Percentiles rank a stretch among this genome's conserved stretches.
Evolutionary conservation across 2,113 vertebrate species (phyloP).

Genomic region (human): DNA sequence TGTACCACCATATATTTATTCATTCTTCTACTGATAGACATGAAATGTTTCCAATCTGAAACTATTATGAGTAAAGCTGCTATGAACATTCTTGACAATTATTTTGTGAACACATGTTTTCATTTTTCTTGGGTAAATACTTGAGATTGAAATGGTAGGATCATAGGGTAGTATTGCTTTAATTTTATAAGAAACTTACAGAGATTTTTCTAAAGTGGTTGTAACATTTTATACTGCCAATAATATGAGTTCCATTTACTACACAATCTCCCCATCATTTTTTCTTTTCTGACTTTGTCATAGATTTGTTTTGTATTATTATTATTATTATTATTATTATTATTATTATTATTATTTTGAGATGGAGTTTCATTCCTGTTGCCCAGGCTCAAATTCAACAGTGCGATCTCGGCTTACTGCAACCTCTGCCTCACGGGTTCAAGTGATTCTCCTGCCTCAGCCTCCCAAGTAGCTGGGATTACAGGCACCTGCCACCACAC

Average conservation of each 20-base stretch:
- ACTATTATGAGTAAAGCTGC: neutral
- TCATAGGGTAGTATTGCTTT: neutral
- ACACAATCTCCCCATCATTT: neutral
- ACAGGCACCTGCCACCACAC: no score
- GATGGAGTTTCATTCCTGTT: no score
- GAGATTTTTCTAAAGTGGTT: neutral
- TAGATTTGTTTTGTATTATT: neutral
- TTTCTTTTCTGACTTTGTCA: neutral
- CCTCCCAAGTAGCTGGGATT: no score
- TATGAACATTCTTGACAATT: neutral
- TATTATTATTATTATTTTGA: no score
- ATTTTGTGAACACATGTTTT: constrained; percentile 32
- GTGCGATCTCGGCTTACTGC: no score
- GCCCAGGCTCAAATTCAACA: no score
- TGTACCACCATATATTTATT: neutral
- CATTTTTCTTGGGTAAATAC: constrained; percentile 17
- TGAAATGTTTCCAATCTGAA: neutral
- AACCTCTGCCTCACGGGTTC: no score
- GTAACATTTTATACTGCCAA: neutral
- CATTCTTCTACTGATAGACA: neutral
- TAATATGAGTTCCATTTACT: neutral
- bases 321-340: no score
- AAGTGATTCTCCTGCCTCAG: no score
- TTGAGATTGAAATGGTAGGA: neutral
- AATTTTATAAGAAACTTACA: constrained; percentile 26